Evolutionary conservation across 2,888 invertebrate genomes (phyloP).

Genomic region (Drosophila mayaguana): DNA sequence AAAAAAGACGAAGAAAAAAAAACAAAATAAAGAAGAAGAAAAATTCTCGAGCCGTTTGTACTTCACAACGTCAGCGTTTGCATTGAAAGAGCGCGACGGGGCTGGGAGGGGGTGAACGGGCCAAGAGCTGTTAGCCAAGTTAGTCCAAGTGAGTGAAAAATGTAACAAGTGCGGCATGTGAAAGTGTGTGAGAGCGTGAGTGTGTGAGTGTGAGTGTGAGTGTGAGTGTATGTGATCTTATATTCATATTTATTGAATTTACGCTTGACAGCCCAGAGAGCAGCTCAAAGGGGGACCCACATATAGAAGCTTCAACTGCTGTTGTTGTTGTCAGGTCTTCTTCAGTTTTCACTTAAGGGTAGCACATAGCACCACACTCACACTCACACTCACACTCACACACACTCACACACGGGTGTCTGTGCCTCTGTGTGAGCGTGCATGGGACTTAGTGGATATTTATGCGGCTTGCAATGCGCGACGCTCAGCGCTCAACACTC

Average conservation of each 20-base stretch:
- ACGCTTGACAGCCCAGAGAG: slow-evolving; percentile 79
- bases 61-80: slow-evolving; percentile 59
- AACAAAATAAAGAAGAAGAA: slow-evolving; percentile 8
- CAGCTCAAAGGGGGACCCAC: slow-evolving; percentile 50
- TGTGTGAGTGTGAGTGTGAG: slow-evolving; percentile 7
- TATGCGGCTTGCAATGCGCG: slow-evolving; percentile 72
- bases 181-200: too few relatives aligned
- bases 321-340: slow-evolving; percentile 44
- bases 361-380: slow-evolving; percentile 50
- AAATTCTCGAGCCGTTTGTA: slow-evolving; percentile 51
- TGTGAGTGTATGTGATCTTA: slow-evolving; percentile 64
- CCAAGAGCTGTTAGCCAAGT: slow-evolving; percentile 71
- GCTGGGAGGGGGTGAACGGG: slow-evolving; percentile 17
- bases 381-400: slow-evolving; percentile 6
- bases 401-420: background rate
- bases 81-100: background rate
- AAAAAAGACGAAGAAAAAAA: slow-evolving; percentile 41
- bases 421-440: slow-evolving; percentile 25
- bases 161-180: slow-evolving; percentile 66
- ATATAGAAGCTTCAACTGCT: slow-evolving; percentile 26
- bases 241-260: slow-evolving; percentile 81
- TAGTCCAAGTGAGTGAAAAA: slow-evolving; percentile 79
- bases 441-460: slow-evolving; percentile 73
- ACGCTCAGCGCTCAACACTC: slow-evolving; percentile 54
- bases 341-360: slow-evolving; percentile 71